Base-by-base conservation (phyloP, 2,797 vertebrate genomes). In the Silurus aristotelis region DNA sequence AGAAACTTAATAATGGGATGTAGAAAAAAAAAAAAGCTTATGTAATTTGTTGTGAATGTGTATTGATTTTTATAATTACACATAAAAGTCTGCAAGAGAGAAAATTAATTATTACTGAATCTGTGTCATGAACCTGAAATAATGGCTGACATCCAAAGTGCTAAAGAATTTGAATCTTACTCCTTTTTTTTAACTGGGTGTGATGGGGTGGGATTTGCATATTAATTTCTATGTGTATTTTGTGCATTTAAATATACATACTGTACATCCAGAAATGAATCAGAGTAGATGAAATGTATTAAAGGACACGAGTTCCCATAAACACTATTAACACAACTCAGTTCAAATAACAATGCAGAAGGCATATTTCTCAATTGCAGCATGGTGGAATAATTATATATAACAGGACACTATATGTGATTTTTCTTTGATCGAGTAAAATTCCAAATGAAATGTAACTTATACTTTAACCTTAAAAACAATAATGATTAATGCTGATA, bases 1-100 rank as follows among this genome's bases (percentile, higher is more conserved):
- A 66, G 15, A 70, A 15, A 78, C 56, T 31, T 77, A 89, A 89
- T 87, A 86, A 88, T 38, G 43, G 27, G 60, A 27, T 64, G 14
- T 78, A 64, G 48, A 76, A 64, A 82, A 38, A n/a, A 31, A 31
- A 38, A 38, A 68, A 61, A 72, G 13, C 25, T 70, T 38, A 38
- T 70, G 19, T 67, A 25, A 22, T 52, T 77, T 86, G 82, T 84
- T 81, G 64, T 88, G 66, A 84, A 70, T 52, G 77, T 48, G 13
- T 77, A 71, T 64, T 64, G 56, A 83, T 83, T 76, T 75, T 7
- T 79, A n/a, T 75, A 80, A 76, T 83, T 55, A 71, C 55, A 80
- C 66, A 63, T 13, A 12, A 70, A 52, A 60, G 48, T n/a, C 63
- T 77, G 64, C n/a, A 4, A 22, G 48, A 27, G 58, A 82, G 22